Base-by-base conservation (phyloP, 2,888 invertebrate genomes). In the Cephonodes hylas region DNA sequence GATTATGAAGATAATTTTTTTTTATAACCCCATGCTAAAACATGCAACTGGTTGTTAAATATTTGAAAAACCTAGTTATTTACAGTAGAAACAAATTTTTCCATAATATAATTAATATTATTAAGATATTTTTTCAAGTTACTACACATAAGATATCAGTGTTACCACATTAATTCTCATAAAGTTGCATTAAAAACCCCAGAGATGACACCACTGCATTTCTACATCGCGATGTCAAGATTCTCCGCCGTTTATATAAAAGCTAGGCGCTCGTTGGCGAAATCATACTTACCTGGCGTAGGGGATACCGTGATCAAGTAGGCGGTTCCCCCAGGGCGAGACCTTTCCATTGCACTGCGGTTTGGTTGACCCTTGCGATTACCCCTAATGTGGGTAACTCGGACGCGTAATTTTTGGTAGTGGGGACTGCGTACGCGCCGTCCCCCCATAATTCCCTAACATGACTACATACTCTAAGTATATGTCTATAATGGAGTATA, bases 281-380 rank as follows among this genome's bases (percentile, higher is more conserved):
- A 73, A 60, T 64, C 79, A 81, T 80, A 80, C 80, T 79, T 80
- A 80, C 81, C 80, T 81, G 80, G 81, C 79, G 76, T 80, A 80
- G 81, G 80, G 77, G 81, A 74, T 44, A 81, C 79, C 79, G 79
- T 79, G 81, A 80, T 81, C 80, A 79, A 7, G 58, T 71, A 77
- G 80, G 81, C 78, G 80, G 81, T 80, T 79, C 80, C 79, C 79
- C 80, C 80, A 77, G 80, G 77, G 79, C 77, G 81, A 81, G 80
- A 70, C 79, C 68, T 60, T 34, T 57, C 75, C 81, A 80, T 81
- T 82, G 80, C 80, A 82, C 80, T 82, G 79, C 80, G 80, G 74
- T 62, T 61, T 75, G 77, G 80, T 80, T 81, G 80, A 80, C 80
- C 80, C 77, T 65, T 80, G 80, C 77, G 80, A 80, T 80, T 80